phyloP scores from a whole-genome alignment of 2,888 invertebrate species.

The Scaptomyza parva region DNA sequence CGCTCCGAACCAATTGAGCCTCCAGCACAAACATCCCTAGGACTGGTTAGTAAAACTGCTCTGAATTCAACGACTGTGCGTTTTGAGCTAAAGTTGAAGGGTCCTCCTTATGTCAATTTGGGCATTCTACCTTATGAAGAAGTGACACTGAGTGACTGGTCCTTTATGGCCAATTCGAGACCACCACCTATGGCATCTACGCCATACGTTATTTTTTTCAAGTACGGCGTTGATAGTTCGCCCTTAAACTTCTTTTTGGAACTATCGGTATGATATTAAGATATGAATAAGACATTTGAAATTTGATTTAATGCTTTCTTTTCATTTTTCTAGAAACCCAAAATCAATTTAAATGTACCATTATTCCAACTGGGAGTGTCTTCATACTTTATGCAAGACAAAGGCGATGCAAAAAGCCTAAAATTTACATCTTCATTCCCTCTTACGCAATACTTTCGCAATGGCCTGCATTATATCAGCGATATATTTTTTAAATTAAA shows the following conservation, averaged over 20 bases:
- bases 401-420: slow-evolving; percentile 83
- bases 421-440: slow-evolving; percentile 83
- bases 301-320: neutral
- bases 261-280: slow-evolving; percentile 47
- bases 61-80: slow-evolving; percentile 39
- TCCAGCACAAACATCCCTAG: slow-evolving; percentile 54
- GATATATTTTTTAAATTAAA: slow-evolving; percentile 42
- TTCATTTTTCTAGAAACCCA: slow-evolving; percentile 34
- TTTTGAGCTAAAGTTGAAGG: slow-evolving; percentile 66
- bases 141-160: slow-evolving; percentile 68
- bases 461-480: slow-evolving; percentile 85
- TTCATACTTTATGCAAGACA: slow-evolving; percentile 84
- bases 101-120: slow-evolving; percentile 71
- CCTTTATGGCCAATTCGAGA: slow-evolving; percentile 61
- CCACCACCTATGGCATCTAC: slow-evolving; percentile 25
- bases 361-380: slow-evolving; percentile 84
- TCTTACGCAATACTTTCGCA: slow-evolving; percentile 85
- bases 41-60: slow-evolving; percentile 43
- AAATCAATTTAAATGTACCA: slow-evolving; percentile 58
- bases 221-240: slow-evolving; percentile 60
- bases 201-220: slow-evolving; percentile 66
- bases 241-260: slow-evolving; percentile 72
- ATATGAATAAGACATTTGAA: too few relatives aligned
- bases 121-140: slow-evolving; percentile 66
- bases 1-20: slow-evolving; percentile 49